Evolutionary conservation across 2,797 vertebrate genomes (phyloP).

Genomic region (Acestrorhynchus altus): DNA sequence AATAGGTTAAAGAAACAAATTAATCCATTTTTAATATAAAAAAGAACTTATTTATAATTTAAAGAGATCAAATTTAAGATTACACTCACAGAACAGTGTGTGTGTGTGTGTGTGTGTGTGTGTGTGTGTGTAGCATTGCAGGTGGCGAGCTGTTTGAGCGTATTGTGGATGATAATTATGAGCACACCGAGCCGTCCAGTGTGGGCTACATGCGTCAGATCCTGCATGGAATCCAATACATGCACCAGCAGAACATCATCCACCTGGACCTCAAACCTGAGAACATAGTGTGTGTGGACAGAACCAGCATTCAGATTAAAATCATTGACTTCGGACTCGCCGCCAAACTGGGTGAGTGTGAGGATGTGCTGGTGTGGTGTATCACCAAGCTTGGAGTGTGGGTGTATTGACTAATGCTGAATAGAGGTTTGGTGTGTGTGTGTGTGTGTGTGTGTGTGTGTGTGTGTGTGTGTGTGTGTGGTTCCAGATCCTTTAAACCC

Average conservation of each 20-base stretch:
- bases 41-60: too few relatives aligned
- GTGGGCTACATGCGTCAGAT: constrained; percentile 85
- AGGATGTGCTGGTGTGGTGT: neutral
- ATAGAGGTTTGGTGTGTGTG: too few relatives aligned
- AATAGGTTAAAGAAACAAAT: too few relatives aligned
- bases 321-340: constrained; percentile 90
- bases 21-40: too few relatives aligned
- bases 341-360: constrained; percentile 76
- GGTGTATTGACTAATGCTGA: too few relatives aligned
- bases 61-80: too few relatives aligned
- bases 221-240: constrained; percentile 82
- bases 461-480: constrained; percentile 14
- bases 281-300: constrained; percentile 87
- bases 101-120: constrained; percentile 16
- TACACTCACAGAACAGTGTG: neutral
- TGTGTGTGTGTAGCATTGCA: constrained; percentile 75
- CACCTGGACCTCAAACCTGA: constrained; percentile 91
- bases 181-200: constrained; percentile 87
- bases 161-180: constrained; percentile 85
- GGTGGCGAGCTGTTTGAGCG: constrained; percentile 90
- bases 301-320: constrained; percentile 79
- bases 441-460: neutral
- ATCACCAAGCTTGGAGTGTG: too few relatives aligned
- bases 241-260: constrained; percentile 82
- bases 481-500: constrained; percentile 73